Percentiles rank a stretch among this genome's conserved stretches.
phyloP scores from a whole-genome alignment of 1,140 invertebrate species.

The Stenopsyche tienmushanensis region DNA sequence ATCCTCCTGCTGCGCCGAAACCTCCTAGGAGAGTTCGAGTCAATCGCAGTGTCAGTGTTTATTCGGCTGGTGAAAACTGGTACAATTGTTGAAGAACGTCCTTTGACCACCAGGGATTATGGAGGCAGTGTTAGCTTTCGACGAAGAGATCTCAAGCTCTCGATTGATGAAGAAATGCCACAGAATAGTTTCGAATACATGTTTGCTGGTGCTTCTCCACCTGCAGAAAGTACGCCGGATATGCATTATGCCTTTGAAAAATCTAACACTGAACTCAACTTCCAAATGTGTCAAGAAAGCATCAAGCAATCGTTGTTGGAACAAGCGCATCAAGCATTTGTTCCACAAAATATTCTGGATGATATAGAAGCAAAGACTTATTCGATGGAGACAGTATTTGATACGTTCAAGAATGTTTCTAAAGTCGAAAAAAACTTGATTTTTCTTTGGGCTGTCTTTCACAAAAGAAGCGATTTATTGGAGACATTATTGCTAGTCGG shows the following conservation, averaged over 20 bases:
- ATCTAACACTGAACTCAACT: constrained; percentile 66
- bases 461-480: constrained; percentile 65
- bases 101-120: constrained; percentile 41
- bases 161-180: constrained; percentile 64
- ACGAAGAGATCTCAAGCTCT: constrained; percentile 57
- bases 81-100: constrained; percentile 30
- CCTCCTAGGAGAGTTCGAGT: constrained; percentile 36
- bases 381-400: constrained; percentile 56
- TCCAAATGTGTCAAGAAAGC: constrained; percentile 71
- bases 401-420: constrained; percentile 56
- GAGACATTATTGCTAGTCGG: constrained; percentile 61
- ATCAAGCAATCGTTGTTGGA: constrained; percentile 70
- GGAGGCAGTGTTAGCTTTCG: constrained; percentile 50
- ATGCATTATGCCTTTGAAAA: constrained; percentile 74
- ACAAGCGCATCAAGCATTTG: constrained; percentile 66
- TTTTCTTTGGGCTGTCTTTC: constrained; percentile 69
- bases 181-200: constrained; percentile 69
- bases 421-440: constrained; percentile 67
- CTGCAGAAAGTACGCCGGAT: constrained; percentile 70
- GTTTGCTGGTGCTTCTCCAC: constrained; percentile 70
- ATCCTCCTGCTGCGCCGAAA: constrained; percentile 41
- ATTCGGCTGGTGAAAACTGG: constrained; percentile 45
- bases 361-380: constrained; percentile 68
- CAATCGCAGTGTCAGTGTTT: constrained; percentile 46
- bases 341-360: constrained; percentile 65